Percentiles rank a stretch among this genome's conserved stretches.
These are phyloP conservation scores for Saccopteryx leptura DNA, from an alignment of 2,113 vertebrate genomes.

Conservation along the genomic window DNA sequence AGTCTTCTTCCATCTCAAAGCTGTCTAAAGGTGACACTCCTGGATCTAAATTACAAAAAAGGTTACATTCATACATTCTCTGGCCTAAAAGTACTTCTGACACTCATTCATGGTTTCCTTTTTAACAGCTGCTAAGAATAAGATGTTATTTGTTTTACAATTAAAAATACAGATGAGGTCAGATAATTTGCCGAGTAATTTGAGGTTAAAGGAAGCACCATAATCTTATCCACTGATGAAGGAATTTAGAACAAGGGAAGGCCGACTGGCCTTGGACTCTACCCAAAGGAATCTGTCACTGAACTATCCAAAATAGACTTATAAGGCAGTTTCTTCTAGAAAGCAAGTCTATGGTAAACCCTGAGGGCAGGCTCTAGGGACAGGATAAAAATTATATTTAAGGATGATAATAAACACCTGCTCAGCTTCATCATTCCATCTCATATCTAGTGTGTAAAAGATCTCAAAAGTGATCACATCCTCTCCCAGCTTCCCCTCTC, in stretches of 20 bases:
- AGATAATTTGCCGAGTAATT: constrained; percentile 4
- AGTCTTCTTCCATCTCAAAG: not conserved
- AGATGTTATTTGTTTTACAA: constrained; percentile 39
- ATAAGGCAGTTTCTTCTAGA: constrained; percentile 77
- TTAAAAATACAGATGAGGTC: constrained; percentile 62
- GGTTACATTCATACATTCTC: not conserved
- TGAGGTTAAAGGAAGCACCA: constrained; percentile 62
- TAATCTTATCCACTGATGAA: constrained; percentile 49
- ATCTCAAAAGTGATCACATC: not conserved
- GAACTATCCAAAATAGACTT: constrained; percentile 67
- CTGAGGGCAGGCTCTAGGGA: not conserved
- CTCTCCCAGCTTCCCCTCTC: not conserved
- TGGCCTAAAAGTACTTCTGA: not conserved
- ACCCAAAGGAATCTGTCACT: constrained; percentile 55
- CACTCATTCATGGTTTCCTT: not conserved
- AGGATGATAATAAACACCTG: not conserved
- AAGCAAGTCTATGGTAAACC: constrained; percentile 19
- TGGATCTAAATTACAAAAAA: not conserved
- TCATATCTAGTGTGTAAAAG: not conserved
- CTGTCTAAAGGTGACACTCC: not conserved
- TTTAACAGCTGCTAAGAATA: constrained; percentile 15
- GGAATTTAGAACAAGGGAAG: constrained; percentile 49
- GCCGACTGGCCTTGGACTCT: constrained; percentile 65
- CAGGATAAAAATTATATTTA: not conserved
- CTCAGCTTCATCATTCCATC: not conserved